Conservation (phyloP, 2,888 invertebrate species). For the Endotricha flammealis region DNA sequence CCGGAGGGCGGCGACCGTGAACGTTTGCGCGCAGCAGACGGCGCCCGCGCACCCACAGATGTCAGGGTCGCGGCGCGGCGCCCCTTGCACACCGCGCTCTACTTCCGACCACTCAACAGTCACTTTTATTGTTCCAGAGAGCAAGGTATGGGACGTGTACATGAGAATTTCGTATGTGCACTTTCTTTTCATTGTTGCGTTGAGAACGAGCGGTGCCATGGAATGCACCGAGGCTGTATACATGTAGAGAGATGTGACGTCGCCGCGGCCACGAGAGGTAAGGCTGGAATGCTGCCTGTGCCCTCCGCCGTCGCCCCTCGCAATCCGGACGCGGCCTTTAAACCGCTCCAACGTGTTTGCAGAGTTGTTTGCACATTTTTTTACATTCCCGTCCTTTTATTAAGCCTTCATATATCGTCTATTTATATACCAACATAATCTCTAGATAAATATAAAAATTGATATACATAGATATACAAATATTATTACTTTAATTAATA, state of each 20-base stretch:
- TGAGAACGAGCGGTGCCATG: constrained; percentile 38
- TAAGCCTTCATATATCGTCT: constrained; percentile 43
- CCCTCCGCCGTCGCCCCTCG: constrained; percentile 65
- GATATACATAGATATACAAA: not conserved
- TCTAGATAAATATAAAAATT: not conserved
- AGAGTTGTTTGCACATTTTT: constrained; percentile 77
- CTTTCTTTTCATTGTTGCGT: constrained; percentile 43
- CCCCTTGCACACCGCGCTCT: constrained; percentile 33
- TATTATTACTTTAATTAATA: not conserved
- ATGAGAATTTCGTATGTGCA: constrained; percentile 28
- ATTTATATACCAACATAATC: not conserved
- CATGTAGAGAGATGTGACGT: constrained; percentile 54
- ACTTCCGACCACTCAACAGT: constrained; percentile 26
- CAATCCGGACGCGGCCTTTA: constrained; percentile 76
- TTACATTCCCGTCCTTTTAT: constrained; percentile 72
- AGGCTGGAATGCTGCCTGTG: constrained; percentile 66
- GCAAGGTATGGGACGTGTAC: constrained; percentile 16
- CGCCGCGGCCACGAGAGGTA: constrained; percentile 53
- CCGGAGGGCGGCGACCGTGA: constrained; percentile 62
- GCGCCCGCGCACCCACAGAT: constrained; percentile 49
- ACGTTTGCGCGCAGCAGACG: constrained; percentile 41
- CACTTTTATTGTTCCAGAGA: constrained; percentile 18
- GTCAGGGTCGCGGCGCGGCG: constrained; percentile 44
- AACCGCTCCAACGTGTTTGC: constrained; percentile 77
- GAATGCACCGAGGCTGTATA: constrained; percentile 41